phyloP scores from a whole-genome alignment of 53 echinoderm and acorn worm species.

The Paelopatides confundens region DNA sequence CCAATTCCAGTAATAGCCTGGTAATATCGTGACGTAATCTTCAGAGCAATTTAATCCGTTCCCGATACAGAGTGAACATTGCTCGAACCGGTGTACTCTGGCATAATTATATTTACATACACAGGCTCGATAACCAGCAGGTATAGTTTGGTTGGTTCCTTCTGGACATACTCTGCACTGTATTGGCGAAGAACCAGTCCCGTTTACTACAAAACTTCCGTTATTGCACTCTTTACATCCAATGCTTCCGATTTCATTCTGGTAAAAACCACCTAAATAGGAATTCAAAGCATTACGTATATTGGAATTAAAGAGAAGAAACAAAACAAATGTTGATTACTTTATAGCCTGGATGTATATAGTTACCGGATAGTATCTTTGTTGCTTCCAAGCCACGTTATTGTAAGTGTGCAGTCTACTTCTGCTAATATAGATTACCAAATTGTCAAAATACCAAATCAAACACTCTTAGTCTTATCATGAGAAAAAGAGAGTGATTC shows the following conservation, averaged over 20 bases:
- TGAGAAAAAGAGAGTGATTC: too few relatives aligned
- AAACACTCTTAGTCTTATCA: too few relatives aligned
- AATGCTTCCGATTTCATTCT: conserved; percentile 6
- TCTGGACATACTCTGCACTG: conserved; percentile 11
- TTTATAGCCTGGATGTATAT: too few relatives aligned
- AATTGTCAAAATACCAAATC: too few relatives aligned
- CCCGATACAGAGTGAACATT: not conserved
- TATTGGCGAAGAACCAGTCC: not conserved
- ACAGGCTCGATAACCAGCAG: conserved; percentile 22
- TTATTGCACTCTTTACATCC: not conserved
- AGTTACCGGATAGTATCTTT: too few relatives aligned
- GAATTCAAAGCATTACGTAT: not conserved
- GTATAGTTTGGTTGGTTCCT: not conserved
- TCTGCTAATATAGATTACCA: too few relatives aligned
- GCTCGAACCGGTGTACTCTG: not conserved
- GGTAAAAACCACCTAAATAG: conserved; percentile 25
- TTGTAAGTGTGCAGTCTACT: too few relatives aligned
- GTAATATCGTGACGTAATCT: not conserved
- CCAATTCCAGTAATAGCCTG: conserved; percentile 34
- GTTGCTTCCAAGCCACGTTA: too few relatives aligned
- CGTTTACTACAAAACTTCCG: not conserved
- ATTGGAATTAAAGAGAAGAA: too few relatives aligned
- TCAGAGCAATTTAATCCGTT: not conserved
- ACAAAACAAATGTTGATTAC: too few relatives aligned
- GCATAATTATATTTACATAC: conserved; percentile 13